phyloP scores from a whole-genome alignment of 2,797 vertebrate species.

The Macrochelys suwanniensis region DNA sequence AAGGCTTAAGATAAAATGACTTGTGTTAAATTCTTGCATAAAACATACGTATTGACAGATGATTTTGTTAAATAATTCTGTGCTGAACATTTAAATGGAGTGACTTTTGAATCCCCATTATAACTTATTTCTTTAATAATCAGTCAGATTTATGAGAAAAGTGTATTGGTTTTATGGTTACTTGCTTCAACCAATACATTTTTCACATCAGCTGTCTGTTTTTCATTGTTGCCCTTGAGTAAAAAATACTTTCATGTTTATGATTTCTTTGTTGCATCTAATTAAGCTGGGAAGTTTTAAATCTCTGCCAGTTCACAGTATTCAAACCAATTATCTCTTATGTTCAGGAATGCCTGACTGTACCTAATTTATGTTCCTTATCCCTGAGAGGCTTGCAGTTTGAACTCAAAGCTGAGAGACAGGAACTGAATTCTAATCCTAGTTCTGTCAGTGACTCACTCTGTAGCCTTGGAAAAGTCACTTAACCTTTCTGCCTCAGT shows the following conservation, averaged over 20 bases:
- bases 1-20: neutral
- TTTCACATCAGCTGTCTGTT: neutral
- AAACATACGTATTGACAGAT: neutral
- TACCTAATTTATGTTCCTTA: neutral
- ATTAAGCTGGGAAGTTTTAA: constrained; percentile 60
- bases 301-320: constrained; percentile 5
- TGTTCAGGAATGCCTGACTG: constrained; percentile 5
- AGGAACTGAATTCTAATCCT: constrained; percentile 33
- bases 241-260: constrained; percentile 38
- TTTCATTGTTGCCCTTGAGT: neutral
- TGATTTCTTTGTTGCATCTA: constrained; percentile 38
- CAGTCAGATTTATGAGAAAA: neutral
- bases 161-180: neutral
- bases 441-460: neutral
- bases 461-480: neutral
- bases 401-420: neutral
- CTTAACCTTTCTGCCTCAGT: neutral
- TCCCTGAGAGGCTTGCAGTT: constrained; percentile 7
- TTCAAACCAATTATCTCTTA: neutral
- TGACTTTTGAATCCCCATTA: neutral
- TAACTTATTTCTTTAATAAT: constrained; percentile 10
- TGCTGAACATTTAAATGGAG: neutral
- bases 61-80: neutral
- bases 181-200: neutral
- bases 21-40: neutral